Base-by-base conservation (phyloP, 2,797 vertebrate species). In the Sciurus vulgaris region DNA sequence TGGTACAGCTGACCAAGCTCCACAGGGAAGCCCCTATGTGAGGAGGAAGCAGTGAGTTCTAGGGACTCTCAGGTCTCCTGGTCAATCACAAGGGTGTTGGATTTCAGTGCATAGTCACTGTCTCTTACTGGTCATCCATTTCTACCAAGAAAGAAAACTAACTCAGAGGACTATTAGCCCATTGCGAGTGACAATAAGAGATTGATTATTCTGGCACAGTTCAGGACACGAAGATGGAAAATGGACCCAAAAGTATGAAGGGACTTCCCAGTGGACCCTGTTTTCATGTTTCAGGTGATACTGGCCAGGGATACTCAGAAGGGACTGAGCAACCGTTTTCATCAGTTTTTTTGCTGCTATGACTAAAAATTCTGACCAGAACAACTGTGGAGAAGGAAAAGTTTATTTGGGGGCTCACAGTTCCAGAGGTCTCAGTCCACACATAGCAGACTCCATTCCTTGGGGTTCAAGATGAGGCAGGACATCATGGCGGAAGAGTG, bases 71-170 rank as follows among this genome's bases (percentile, higher is more conserved):
- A 18, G 2, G 9, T 10, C 12, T 76, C 35, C 28, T 47, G 1
- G 4, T 38, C n/a, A 10, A 15, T 69, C 56, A 70, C 4, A 26
- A 26, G 28, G 0, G 35, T 0, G 0, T 24, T 22, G 26, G 14
- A 70, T 61, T 30, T 56, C 61, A 26, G 5, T n/a, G 33, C 17
- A 28, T 22, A 49, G 15, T 51, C 10, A 38, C 2, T 10, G 10
- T 30, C 15, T 85, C 44, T 72, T 90, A 18, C 14, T 63, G 56
- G 49, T 69, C 30, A 51, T 44, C 33, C 35, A 47, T 44, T 33
- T 72, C 73, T 47, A 28, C 28, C 24, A 28, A 61, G 44, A 38
- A 30, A 74, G 67, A 91, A 79, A 76, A 63, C 13, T 77, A 65
- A 30, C 22, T 44, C 38, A n/a, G 5, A 51, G 44, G 33, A n/a